Conservation (phyloP, 2,888 invertebrate species). For the Schizaphis graminum region DNA sequence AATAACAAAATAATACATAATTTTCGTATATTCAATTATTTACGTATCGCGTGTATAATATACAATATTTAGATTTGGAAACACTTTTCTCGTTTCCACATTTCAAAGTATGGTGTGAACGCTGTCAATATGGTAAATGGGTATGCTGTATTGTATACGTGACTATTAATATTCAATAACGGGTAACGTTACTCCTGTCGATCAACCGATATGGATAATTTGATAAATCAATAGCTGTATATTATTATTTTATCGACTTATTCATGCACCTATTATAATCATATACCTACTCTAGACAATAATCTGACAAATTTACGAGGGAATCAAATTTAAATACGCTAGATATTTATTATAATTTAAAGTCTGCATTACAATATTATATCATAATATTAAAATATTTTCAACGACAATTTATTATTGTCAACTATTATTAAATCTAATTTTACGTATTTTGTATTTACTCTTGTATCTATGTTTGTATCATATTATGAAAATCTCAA, state of each 20-base stretch:
- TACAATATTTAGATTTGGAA: not conserved
- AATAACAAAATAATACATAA: not conserved
- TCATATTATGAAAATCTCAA: too few species aligned
- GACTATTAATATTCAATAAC: not conserved
- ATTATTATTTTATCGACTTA: not conserved
- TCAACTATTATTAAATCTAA: too few species aligned
- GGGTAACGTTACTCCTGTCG: not conserved
- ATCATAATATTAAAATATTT: too few species aligned
- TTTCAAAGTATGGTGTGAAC: not conserved
- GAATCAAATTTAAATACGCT: too few species aligned
- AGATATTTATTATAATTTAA: too few species aligned
- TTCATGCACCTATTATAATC: not conserved
- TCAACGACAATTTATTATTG: too few species aligned
- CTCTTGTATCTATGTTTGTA: too few species aligned
- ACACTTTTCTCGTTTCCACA: not conserved
- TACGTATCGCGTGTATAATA: not conserved
- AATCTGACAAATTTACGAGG: too few species aligned
- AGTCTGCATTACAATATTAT: too few species aligned
- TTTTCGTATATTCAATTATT: not conserved
- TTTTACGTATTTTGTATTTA: too few species aligned
- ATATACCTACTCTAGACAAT: too few species aligned
- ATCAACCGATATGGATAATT: not conserved
- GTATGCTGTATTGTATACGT: not conserved
- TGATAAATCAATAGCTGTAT: not conserved
- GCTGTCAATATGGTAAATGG: not conserved